phyloP scores from a whole-genome alignment of 2,797 vertebrate genomes.

The Sus cebifrons region DNA sequence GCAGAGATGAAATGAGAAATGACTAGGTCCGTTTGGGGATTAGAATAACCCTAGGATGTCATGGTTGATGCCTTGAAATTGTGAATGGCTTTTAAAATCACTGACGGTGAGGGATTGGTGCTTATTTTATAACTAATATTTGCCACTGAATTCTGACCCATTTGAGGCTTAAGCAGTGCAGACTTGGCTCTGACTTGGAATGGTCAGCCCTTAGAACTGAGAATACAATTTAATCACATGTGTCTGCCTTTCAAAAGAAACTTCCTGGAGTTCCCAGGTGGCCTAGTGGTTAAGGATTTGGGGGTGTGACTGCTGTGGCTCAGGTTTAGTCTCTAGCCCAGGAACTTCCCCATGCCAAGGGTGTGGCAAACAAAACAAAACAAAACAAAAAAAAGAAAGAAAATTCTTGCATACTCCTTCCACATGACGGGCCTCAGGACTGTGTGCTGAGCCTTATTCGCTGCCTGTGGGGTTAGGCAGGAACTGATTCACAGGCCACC shows the following conservation, averaged over 20 bases:
- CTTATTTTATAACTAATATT: not conserved
- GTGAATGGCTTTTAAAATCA: not conserved
- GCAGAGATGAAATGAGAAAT: not conserved
- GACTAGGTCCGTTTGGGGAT: not conserved
- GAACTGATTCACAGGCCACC: rapidly evolving
- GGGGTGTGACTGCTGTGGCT: no score
- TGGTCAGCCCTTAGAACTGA: not conserved
- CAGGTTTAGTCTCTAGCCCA: no score
- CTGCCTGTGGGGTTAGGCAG: not conserved
- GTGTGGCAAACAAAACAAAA: no score
- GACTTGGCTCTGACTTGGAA: not conserved
- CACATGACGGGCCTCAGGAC: not conserved
- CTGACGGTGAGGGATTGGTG: not conserved
- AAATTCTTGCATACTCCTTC: no score
- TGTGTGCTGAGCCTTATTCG: not conserved
- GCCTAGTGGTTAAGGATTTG: no score
- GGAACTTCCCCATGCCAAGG: no score
- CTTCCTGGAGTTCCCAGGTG: no score
- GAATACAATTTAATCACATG: not conserved
- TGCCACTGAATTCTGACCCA: not conserved
- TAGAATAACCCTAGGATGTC: not conserved
- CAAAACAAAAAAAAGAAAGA: not conserved
- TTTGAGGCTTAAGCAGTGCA: not conserved
- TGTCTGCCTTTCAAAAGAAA: not conserved
- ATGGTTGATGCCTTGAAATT: not conserved